These are phyloP conservation scores for Chloebia gouldiae DNA, from an alignment of 2,113 vertebrate genomes.

Conservation along the genomic window DNA sequence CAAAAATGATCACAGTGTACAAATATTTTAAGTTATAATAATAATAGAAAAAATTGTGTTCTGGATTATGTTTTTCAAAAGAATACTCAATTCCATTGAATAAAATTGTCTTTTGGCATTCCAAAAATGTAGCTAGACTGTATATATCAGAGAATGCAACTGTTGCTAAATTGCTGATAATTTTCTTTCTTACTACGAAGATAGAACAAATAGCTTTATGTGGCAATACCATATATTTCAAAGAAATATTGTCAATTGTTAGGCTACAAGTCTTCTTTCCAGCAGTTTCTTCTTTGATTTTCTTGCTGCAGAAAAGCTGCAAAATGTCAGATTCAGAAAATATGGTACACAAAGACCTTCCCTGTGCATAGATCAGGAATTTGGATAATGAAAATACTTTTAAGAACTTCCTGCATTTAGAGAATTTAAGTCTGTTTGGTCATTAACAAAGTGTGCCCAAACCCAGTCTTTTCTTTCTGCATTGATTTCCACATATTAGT, in stretches of 20 bases:
- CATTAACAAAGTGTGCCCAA: not conserved
- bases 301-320: not conserved
- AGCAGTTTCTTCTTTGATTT: not conserved
- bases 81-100: not conserved
- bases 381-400: not conserved
- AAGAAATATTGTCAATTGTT: not conserved
- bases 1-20: slow-evolving; percentile 4
- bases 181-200: not conserved
- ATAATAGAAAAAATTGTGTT: not conserved
- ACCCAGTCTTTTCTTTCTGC: not conserved
- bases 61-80: not conserved
- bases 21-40: not conserved
- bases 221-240: not conserved
- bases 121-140: not conserved
- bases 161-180: not conserved
- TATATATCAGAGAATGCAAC: not conserved
- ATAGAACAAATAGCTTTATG: not conserved
- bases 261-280: not conserved
- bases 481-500: not conserved
- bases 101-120: not conserved
- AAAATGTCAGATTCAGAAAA: not conserved
- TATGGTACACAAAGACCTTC: not conserved
- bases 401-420: not conserved
- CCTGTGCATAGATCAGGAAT: not conserved
- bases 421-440: not conserved